Evolutionary conservation across 2,888 invertebrate species (phyloP).

Genomic region (Bombylius discolor): DNA sequence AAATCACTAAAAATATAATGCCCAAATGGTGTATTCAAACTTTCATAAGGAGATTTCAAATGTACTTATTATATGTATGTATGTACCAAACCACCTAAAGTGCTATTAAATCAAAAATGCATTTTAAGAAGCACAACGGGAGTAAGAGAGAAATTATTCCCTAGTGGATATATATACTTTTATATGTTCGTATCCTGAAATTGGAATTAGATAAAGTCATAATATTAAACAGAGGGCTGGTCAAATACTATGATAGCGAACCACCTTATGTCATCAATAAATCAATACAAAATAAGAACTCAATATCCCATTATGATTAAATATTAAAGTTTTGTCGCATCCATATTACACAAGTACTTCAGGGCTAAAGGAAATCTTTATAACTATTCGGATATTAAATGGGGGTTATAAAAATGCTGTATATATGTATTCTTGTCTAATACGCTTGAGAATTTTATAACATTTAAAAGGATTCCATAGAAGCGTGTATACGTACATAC

Average conservation of each 20-base stretch:
- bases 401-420: no score
- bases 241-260: not conserved
- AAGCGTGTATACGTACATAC: no score
- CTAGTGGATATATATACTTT: constrained; percentile 1
- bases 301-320: constrained; percentile 10
- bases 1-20: constrained; percentile 4
- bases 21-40: constrained; percentile 6
- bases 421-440: no score
- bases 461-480: no score
- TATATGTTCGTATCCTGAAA: constrained; percentile 4
- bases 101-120: constrained; percentile 12
- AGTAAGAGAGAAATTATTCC: constrained; percentile 8
- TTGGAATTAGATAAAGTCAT: not conserved
- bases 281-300: constrained; percentile 8
- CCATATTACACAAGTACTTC: not conserved
- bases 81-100: not conserved
- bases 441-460: no score
- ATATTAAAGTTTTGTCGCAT: constrained; percentile 6
- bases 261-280: constrained; percentile 8
- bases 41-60: not conserved
- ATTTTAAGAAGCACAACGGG: constrained; percentile 10
- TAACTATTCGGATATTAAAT: no score
- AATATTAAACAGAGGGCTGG: not conserved
- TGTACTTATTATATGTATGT: no score
- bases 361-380: no score